A percentile compares a stretch with the other conserved stretches of the same genome.
phyloP scores from a whole-genome alignment of 2,797 vertebrate genomes.

The Sebastiscus tertius region DNA sequence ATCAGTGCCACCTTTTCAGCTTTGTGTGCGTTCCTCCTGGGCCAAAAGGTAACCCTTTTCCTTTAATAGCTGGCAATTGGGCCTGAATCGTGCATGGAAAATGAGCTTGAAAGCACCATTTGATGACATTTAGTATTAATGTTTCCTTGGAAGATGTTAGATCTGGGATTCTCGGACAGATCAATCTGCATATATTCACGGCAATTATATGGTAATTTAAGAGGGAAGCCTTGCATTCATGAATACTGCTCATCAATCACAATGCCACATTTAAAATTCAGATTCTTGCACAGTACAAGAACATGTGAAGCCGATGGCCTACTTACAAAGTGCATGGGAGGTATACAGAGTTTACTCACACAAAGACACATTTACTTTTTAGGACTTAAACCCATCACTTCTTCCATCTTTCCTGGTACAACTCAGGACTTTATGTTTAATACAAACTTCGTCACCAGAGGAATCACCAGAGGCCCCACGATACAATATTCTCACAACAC shows the following conservation, averaged over 20 bases:
- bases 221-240: conserved; percentile 58
- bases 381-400: not conserved
- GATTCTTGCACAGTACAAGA: conserved; percentile 38
- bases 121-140: conserved; percentile 64
- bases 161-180: conserved; percentile 51
- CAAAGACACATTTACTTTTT: not conserved
- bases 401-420: not conserved
- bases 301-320: conserved; percentile 37
- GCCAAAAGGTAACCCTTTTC: conserved; percentile 17
- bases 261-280: conserved; percentile 65
- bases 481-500: no score
- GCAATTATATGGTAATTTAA: conserved; percentile 70
- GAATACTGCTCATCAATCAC: conserved; percentile 74
- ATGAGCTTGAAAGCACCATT: conserved; percentile 58
- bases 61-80: conserved; percentile 47
- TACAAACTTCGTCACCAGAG: no score
- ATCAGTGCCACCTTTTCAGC: conserved; percentile 22
- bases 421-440: no score
- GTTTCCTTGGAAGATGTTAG: conserved; percentile 48
- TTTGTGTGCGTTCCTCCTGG: conserved; percentile 5
- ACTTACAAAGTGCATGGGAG: conserved; percentile 10
- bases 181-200: conserved; percentile 72
- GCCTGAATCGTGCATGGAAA: conserved; percentile 43
- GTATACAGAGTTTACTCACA: not conserved
- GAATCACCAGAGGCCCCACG: no score